These are phyloP conservation scores for Cacajao melanocephalus DNA, from an alignment of 2,797 vertebrate species.

Conservation along the genomic window DNA sequence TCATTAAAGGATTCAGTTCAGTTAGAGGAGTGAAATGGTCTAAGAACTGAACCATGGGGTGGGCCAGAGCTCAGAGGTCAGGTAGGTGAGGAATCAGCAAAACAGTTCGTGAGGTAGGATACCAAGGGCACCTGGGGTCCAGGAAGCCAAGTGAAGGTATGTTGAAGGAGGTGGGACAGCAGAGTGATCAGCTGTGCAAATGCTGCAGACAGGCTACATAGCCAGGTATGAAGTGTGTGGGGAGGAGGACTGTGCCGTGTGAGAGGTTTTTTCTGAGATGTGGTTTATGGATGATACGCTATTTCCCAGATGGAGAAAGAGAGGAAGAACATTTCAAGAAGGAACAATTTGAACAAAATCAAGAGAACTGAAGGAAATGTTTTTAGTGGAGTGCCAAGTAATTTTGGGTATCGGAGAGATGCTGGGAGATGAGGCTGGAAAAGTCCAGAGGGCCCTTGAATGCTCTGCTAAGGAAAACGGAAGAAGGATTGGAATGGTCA, in stretches of 20 bases:
- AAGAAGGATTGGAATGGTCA: background rate
- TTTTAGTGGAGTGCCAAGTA: background rate
- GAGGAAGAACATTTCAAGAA: background rate
- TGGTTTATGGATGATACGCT: background rate
- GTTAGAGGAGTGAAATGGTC: background rate
- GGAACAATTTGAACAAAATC: background rate
- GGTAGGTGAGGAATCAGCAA: background rate
- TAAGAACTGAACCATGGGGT: background rate
- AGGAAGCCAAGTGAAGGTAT: background rate
- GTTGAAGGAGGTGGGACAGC: background rate
- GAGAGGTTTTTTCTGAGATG: background rate
- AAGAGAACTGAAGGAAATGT: background rate
- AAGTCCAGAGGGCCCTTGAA: background rate
- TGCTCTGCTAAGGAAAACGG: background rate
- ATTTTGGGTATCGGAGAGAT: background rate
- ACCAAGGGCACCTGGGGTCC: background rate
- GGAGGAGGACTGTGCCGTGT: background rate
- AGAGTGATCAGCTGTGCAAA: too few relatives aligned
- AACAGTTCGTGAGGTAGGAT: background rate
- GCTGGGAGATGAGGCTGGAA: background rate
- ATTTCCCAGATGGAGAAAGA: background rate
- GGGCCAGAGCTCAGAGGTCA: background rate
- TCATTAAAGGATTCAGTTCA: background rate
- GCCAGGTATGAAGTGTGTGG: background rate
- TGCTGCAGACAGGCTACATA: background rate